phyloP scores from a whole-genome alignment of 2,888 invertebrate genomes.

The Ochropacha duplaris region DNA sequence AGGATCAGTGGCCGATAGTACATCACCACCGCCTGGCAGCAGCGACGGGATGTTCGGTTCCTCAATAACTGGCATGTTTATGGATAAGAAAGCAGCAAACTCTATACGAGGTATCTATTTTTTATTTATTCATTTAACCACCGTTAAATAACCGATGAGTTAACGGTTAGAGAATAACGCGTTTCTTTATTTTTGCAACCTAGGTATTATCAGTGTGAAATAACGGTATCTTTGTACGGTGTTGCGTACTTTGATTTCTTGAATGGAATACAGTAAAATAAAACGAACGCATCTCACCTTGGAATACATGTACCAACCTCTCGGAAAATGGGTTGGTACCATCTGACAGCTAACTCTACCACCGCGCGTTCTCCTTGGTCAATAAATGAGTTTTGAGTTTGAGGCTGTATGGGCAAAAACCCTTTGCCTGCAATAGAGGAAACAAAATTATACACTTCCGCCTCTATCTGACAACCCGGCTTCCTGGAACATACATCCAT shows the following conservation, averaged over 20 bases:
- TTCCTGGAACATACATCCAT: no score
- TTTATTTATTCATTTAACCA: neutral
- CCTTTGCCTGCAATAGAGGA: no score
- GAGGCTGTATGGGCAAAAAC: no score
- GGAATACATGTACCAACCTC: no score
- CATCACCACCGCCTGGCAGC: slow-evolving; percentile 82
- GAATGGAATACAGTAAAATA: neutral
- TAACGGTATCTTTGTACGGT: no score
- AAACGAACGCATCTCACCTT: no score
- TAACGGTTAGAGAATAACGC: neutral
- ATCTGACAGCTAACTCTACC: no score
- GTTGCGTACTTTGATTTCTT: neutral
- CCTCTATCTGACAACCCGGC: no score
- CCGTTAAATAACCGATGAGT: neutral
- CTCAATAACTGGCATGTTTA: slow-evolving; percentile 74
- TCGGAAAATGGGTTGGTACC: no score
- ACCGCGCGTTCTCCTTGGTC: no score
- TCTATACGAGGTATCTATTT: slow-evolving; percentile 84
- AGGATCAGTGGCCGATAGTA: slow-evolving; percentile 82
- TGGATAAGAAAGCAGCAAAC: slow-evolving; percentile 85
- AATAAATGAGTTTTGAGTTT: no score
- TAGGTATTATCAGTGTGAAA: neutral
- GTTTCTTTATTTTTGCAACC: neutral
- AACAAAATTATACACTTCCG: no score
- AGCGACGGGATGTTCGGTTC: slow-evolving; percentile 75